These are phyloP conservation scores for Eupithecia subumbrata DNA, from an alignment of 2,888 invertebrate genomes.

Conservation along the genomic window DNA sequence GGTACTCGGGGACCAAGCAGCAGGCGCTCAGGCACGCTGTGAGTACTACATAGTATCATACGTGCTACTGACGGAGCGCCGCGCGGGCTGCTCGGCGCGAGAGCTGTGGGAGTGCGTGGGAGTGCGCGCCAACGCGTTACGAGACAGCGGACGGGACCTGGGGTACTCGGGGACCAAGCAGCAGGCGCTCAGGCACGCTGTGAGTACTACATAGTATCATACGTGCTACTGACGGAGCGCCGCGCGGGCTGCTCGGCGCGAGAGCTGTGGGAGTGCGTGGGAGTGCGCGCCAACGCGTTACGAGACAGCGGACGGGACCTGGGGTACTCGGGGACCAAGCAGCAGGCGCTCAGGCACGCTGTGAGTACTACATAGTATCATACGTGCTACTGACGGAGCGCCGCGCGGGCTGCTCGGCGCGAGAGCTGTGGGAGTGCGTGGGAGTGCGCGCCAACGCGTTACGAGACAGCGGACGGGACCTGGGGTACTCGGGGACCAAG, in stretches of 20 bases:
- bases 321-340: conserved; percentile 88
- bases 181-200: conserved; percentile 90
- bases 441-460: conserved; percentile 84
- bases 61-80: conserved; percentile 83
- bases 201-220: conserved; percentile 63
- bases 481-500: conserved; percentile 89
- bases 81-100: conserved; percentile 83
- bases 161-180: conserved; percentile 88
- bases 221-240: conserved; percentile 82
- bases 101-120: conserved; percentile 87
- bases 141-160: conserved; percentile 86
- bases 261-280: conserved; percentile 87
- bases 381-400: conserved; percentile 81
- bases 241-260: conserved; percentile 84
- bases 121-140: conserved; percentile 83
- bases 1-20: conserved; percentile 87
- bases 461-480: conserved; percentile 85
- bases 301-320: conserved; percentile 86
- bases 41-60: conserved; percentile 53
- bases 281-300: conserved; percentile 83
- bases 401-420: conserved; percentile 84
- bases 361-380: conserved; percentile 70
- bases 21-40: conserved; percentile 91
- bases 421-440: conserved; percentile 86
- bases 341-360: conserved; percentile 89